Evolutionary conservation across 1,140 invertebrate species (phyloP), one percentile per base, ranked within the genome.

Genomic region (Drosophila carrolli): DNA sequence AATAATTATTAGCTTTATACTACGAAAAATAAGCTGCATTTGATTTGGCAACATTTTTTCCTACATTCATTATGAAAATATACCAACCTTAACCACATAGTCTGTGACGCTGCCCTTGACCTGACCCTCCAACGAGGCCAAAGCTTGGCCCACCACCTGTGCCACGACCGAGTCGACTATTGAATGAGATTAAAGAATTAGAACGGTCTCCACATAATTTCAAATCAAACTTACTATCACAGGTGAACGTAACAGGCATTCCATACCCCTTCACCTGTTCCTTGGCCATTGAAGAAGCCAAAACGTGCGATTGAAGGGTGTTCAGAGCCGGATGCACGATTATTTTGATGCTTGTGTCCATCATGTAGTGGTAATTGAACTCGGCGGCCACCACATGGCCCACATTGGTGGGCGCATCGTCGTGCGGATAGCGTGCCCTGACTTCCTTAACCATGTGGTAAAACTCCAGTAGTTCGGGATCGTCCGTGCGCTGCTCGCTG

Each of bases 131-230:
- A 97, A 93, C 35, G 96, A 95, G 92, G 96, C 97, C 23, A 97
- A 95, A n/a, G 97, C 95, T 83, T 98, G 97, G 65, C 96, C 93
- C 82, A 98, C 96, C 44, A 98, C 95, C 90, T 98, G 96, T 76
- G 98, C 97, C 27, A 98, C 95, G 61, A 95, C 97, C 23, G 96
- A 96, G 79, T 95, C 96, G 71, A 98, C 97, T 97, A 92, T 10
- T 13, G 16, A 53, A 95, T 94, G n/a, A 0, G 10, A 32, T 11
- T 5, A 0, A 47, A 46, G 10, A 8, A 11, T 9, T 11, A 48
- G 13, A 19, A 0, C 2, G 16, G 2, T 5, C 27, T 38, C 3
- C 1, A 8, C 0, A 0, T 1, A 19, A 11, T 13, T 6, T 35
- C 6, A 7, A 35, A 32, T 35, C 11, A 1, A 6, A 91, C 93